phyloP scores from a whole-genome alignment of 2,888 invertebrate species.

The Euplexia lucipara region DNA sequence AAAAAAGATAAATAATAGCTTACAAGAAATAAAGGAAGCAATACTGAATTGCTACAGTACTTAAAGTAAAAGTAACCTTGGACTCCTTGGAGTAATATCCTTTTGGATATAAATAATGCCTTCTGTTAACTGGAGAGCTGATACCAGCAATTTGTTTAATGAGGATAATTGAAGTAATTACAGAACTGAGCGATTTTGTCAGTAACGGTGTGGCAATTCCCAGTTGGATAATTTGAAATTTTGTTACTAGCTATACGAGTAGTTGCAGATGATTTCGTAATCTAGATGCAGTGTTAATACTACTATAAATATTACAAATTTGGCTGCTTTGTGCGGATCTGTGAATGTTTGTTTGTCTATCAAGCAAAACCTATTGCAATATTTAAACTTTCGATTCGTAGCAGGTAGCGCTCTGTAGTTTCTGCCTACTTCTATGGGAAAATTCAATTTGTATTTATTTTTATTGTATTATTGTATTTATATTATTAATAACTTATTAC shows the following conservation, averaged over 20 bases:
- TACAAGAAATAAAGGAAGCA: not conserved
- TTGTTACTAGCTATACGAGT: too few relatives aligned
- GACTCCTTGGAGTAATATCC: not conserved
- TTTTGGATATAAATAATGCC: constrained; percentile 23
- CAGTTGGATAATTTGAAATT: too few relatives aligned
- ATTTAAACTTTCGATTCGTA: too few relatives aligned
- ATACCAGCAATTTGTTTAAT: constrained; percentile 47
- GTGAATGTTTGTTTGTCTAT: too few relatives aligned
- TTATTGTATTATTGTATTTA: too few relatives aligned
- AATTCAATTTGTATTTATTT: too few relatives aligned
- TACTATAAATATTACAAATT: not conserved
- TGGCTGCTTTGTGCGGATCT: not conserved
- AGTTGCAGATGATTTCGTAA: not conserved
- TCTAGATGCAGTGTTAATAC: not conserved
- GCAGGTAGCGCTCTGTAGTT: too few relatives aligned
- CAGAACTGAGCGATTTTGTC: constrained; percentile 5
- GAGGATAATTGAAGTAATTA: constrained; percentile 39
- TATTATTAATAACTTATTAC: too few relatives aligned
- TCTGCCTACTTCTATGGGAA: too few relatives aligned
- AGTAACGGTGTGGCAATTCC: constrained; percentile 10
- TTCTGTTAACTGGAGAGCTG: constrained; percentile 22
- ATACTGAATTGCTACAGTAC: not conserved
- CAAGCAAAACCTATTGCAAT: too few relatives aligned
- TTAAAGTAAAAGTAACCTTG: constrained; percentile 2
- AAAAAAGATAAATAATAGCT: not conserved